Conservation (phyloP, 1,140 invertebrate genomes). For the Agrypnia vestita region DNA sequence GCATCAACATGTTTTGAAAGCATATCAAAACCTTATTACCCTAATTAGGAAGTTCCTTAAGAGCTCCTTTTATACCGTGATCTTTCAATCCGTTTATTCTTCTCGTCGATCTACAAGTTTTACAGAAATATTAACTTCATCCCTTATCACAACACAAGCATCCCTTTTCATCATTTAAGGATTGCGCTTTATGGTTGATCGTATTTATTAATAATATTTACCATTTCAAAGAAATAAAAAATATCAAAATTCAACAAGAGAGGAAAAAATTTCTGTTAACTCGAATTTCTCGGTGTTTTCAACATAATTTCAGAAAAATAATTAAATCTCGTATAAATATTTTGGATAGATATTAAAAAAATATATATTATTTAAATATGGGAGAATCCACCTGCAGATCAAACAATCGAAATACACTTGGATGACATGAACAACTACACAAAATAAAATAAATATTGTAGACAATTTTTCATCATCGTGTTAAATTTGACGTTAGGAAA, state of each 20-base stretch:
- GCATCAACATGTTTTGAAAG: background rate
- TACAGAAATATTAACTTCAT: constrained; percentile 58
- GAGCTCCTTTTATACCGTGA: constrained; percentile 27
- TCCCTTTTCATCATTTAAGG: constrained; percentile 25
- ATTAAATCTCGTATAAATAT: background rate
- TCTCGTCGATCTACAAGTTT: constrained; percentile 54
- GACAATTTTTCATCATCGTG: too few species aligned
- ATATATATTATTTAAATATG: too few species aligned
- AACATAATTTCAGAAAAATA: background rate
- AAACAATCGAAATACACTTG: too few species aligned
- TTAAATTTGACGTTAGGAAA: background rate
- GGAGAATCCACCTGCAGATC: too few species aligned
- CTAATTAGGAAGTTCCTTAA: constrained; percentile 31
- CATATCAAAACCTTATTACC: constrained; percentile 24
- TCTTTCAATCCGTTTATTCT: constrained; percentile 55
- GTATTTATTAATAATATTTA: constrained; percentile 39
- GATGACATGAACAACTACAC: too few species aligned
- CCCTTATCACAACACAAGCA: constrained; percentile 45
- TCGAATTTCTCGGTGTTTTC: background rate
- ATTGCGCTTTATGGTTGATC: constrained; percentile 26
- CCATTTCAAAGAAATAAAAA: constrained; percentile 33
- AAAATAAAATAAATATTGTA: too few species aligned
- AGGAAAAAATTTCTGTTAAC: background rate
- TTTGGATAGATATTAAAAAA: background rate
- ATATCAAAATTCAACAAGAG: background rate